Evolutionary conservation across 2,888 invertebrate species (phyloP).

Genomic region (Chrysina gloriosa): DNA sequence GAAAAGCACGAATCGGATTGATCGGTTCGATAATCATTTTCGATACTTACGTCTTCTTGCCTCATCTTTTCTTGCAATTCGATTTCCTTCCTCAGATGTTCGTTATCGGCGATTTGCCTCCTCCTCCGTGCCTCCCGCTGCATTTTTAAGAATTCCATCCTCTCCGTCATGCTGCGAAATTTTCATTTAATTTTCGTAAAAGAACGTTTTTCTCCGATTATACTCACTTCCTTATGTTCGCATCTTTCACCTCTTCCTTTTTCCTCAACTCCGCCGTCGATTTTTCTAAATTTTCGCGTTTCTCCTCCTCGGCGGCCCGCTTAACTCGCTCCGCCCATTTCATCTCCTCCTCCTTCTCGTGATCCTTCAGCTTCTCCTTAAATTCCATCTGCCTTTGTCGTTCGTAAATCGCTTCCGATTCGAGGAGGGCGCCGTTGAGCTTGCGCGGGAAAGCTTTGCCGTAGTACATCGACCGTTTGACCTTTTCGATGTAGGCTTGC

Average conservation of each 20-base stretch:
- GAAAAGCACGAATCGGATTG: background rate
- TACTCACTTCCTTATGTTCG: constrained; percentile 52
- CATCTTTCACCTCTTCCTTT: constrained; percentile 48
- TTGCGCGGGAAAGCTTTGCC: constrained; percentile 56
- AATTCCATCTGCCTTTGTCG: constrained; percentile 59
- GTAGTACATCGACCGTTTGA: constrained; percentile 55
- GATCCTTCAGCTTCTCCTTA: constrained; percentile 55
- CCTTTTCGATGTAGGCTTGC: constrained; percentile 55
- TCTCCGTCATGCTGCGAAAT: constrained; percentile 45
- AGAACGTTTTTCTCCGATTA: background rate
- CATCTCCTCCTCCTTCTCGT: constrained; percentile 53
- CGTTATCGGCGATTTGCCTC: constrained; percentile 31
- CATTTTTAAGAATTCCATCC: constrained; percentile 30
- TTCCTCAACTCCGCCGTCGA: constrained; percentile 49
- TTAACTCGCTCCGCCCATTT: constrained; percentile 54
- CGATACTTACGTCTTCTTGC: constrained; percentile 32
- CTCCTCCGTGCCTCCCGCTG: constrained; percentile 10
- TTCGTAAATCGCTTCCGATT: constrained; percentile 58
- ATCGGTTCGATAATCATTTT: too few species aligned
- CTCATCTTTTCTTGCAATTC: constrained; percentile 29
- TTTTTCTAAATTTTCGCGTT: constrained; percentile 53
- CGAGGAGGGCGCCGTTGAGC: constrained; percentile 57
- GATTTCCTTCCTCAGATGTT: constrained; percentile 20
- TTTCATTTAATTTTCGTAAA: background rate
- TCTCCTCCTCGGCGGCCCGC: constrained; percentile 52